Base-by-base conservation (phyloP, 2,888 invertebrate genomes). In the Dromius quadrimaculatus region DNA sequence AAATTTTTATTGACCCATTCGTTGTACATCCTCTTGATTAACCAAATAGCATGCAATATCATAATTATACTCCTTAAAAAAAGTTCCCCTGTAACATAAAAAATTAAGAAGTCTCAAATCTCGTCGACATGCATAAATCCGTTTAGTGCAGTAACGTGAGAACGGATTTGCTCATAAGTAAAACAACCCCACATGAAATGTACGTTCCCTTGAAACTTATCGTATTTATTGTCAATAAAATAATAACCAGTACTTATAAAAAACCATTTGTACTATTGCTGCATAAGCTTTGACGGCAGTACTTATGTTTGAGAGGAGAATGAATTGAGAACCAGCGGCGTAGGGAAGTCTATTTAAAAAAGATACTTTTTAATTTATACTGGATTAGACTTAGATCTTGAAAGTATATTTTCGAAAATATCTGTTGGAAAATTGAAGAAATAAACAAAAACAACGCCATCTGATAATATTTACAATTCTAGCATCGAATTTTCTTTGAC, bases 151-250 rank as follows among this genome's bases (percentile, higher is more conserved):
- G 28, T 19, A 63, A 63, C 63, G 63, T 63, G 63, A 63, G 63
- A 63, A 45, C 23, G 6, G 50, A 54, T 15, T 54, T 13, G 38
- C 38, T 13, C 13, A 2, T 2, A 41, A 11, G 3, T 47, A 5
- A 22, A 22, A n/a, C 63, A 23, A 17, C 63, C 38, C 59, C 17
- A 50, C 20, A 50, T 50, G 50, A 20, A 17, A 13, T 15, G 9
- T 23, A 62, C 13, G 23, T 23, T 13, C 63, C 63, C 32, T 59
- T 15, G 34, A 47, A 54, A 57, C 57, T 43, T 62, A 23, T 63
- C 45, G 45, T 23, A 63, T 63, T 62, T 59, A 59, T 59, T 63
- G 63, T 63, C 32, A 43, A 61, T 61, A 61, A 61, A 38, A 61
- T 61, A 61, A 61, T 61, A 61, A 61, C 8, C 61, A 61, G 38